Percentiles rank a stretch among this genome's conserved stretches.
Evolutionary conservation across 1,140 invertebrate genomes (phyloP).

Genomic region (Procambarus virginalis): DNA sequence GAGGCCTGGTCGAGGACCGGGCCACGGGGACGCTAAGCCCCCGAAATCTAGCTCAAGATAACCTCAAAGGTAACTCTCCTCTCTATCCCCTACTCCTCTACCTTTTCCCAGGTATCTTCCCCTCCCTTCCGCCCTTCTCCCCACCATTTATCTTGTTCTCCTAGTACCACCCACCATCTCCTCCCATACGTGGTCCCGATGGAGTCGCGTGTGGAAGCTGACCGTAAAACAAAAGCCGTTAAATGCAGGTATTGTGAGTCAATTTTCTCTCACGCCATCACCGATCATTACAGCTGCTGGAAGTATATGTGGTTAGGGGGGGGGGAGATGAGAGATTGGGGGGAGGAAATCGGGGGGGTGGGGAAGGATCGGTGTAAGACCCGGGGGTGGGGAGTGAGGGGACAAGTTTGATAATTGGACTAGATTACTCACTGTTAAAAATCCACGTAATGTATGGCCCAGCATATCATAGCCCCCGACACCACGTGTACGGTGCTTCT

Average conservation of each 20-base stretch:
- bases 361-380: background rate
- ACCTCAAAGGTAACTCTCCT: too few relatives aligned
- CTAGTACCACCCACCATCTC: background rate
- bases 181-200: background rate
- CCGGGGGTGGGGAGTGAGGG: background rate
- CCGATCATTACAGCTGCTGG: conserved; percentile 1
- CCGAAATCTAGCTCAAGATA: too few relatives aligned
- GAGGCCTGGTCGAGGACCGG: too few relatives aligned
- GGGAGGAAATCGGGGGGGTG: background rate
- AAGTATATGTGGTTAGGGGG: background rate
- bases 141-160: background rate
- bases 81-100: too few relatives aligned
- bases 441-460: background rate
- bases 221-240: conserved; percentile 25
- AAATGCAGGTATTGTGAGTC: conserved; percentile 20
- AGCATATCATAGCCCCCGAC: background rate
- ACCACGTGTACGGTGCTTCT: background rate
- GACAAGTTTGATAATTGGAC: background rate
- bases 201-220: conserved; percentile 22
- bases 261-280: conserved; percentile 23
- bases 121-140: too few relatives aligned
- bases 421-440: background rate
- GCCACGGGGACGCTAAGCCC: too few relatives aligned
- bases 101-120: too few relatives aligned
- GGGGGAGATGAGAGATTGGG: background rate